phyloP scores from a whole-genome alignment of 2,888 invertebrate species.

The Lottia gigantea region DNA sequence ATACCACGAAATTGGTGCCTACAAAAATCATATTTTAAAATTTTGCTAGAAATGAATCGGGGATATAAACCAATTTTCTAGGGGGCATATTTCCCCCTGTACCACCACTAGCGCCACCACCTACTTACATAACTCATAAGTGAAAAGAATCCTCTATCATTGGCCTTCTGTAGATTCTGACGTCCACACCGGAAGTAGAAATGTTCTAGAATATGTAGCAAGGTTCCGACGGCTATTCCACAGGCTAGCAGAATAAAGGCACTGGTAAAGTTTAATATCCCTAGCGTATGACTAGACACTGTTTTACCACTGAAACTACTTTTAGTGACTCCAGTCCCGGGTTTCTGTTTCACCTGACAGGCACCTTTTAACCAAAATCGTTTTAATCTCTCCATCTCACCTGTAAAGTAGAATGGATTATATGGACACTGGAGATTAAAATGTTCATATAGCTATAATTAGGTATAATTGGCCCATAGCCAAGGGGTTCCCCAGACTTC shows the following conservation, averaged over 20 bases:
- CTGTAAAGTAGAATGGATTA: constrained; percentile 66
- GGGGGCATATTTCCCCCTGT: no score
- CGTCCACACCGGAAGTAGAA: constrained; percentile 87
- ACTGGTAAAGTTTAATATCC: constrained; percentile 87
- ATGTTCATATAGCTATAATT: no score
- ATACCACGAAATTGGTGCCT: no score
- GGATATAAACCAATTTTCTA: no score
- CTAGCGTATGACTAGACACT: constrained; percentile 76
- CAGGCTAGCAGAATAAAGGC: constrained; percentile 95
- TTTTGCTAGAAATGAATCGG: no score
- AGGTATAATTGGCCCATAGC: no score
- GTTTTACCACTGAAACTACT: constrained; percentile 33
- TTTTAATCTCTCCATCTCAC: constrained; percentile 92
- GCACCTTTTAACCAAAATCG: constrained; percentile 96
- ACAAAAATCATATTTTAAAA: no score
- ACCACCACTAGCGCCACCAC: no score
- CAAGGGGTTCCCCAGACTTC: no score
- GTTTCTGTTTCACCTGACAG: constrained; percentile 86
- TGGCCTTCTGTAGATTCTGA: constrained; percentile 68
- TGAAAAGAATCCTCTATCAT: constrained; percentile 91
- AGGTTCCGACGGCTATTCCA: constrained; percentile 89
- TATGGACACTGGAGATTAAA: no score
- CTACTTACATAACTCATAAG: constrained; percentile 90
- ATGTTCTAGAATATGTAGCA: constrained; percentile 89
- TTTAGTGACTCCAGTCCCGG: constrained; percentile 27